phyloP scores from a whole-genome alignment of 2,888 invertebrate genomes.

The Gari tellinella region DNA sequence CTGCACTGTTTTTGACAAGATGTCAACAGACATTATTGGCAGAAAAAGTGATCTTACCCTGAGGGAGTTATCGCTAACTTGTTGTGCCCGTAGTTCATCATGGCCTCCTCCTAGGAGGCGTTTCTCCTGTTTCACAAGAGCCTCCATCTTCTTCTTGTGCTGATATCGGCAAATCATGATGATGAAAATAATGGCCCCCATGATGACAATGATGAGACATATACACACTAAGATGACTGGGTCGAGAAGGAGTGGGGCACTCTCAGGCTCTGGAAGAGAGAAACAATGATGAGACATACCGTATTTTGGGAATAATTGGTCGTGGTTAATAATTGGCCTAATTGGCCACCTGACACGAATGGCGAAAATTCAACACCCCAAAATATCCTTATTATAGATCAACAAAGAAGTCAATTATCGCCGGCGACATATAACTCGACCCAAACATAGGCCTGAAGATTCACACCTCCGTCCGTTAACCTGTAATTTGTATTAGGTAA shows the following conservation, averaged over 20 bases:
- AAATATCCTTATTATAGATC: too few relatives aligned
- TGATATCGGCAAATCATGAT: constrained; percentile 56
- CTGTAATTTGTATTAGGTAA: too few relatives aligned
- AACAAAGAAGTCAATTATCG: too few relatives aligned
- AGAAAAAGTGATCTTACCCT: constrained; percentile 60
- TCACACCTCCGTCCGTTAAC: too few relatives aligned
- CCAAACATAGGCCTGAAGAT: too few relatives aligned
- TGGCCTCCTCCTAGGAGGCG: constrained; percentile 60
- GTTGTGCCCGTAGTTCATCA: constrained; percentile 74
- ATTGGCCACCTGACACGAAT: too few relatives aligned
- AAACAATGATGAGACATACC: too few relatives aligned
- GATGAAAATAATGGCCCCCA: constrained; percentile 51
- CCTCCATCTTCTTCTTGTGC: constrained; percentile 66
- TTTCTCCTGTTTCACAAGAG: constrained; percentile 59
- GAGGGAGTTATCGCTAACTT: constrained; percentile 78
- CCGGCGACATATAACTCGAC: too few relatives aligned
- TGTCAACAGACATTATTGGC: not conserved
- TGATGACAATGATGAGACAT: constrained; percentile 48
- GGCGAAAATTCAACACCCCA: too few relatives aligned
- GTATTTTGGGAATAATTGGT: too few relatives aligned
- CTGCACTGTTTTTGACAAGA: too few relatives aligned
- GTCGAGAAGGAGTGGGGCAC: constrained; percentile 26
- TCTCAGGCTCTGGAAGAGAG: constrained; percentile 33
- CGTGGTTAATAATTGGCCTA: too few relatives aligned
- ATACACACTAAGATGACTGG: constrained; percentile 62